Percentiles rank a stretch among this genome's conserved stretches.
Conservation (phyloP, 2,888 invertebrate species). For the Protodeltote pygarga region DNA sequence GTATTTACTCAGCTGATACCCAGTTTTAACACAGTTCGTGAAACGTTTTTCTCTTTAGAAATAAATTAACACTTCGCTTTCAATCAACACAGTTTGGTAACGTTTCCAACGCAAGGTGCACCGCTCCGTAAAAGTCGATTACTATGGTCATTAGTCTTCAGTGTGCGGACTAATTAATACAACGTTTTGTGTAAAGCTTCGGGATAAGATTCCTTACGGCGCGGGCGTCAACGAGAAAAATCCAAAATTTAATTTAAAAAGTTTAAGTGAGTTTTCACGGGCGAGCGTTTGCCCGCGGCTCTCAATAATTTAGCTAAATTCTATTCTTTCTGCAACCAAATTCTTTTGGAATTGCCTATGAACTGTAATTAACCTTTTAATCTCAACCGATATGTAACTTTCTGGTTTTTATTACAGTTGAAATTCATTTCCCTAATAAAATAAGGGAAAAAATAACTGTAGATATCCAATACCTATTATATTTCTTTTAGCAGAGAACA, state of each 20-base stretch:
- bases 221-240: conserved; percentile 72
- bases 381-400: conserved; percentile 40
- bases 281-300: conserved; percentile 72
- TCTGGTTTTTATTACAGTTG: conserved; percentile 31
- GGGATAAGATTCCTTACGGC: conserved; percentile 72
- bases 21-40: conserved; percentile 46
- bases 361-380: conserved; percentile 63
- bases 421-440: conserved; percentile 14
- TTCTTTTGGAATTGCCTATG: conserved; percentile 57
- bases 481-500: too few relatives aligned
- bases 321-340: conserved; percentile 70
- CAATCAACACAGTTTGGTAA: not conserved
- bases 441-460: conserved; percentile 1
- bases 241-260: conserved; percentile 86
- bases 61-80: too few relatives aligned
- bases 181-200: conserved; percentile 80
- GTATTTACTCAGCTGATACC: conserved; percentile 37
- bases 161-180: conserved; percentile 80
- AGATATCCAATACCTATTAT: too few relatives aligned
- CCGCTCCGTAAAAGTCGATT: conserved; percentile 72
- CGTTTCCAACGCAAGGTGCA: conserved; percentile 49
- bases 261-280: conserved; percentile 86
- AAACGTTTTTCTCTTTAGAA: conserved; percentile 42
- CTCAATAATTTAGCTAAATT: conserved; percentile 79
- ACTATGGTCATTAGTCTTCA: conserved; percentile 76